These are phyloP conservation scores for Octonoba sinensis DNA, from an alignment of 2,888 invertebrate species.

Conservation along the genomic window DNA sequence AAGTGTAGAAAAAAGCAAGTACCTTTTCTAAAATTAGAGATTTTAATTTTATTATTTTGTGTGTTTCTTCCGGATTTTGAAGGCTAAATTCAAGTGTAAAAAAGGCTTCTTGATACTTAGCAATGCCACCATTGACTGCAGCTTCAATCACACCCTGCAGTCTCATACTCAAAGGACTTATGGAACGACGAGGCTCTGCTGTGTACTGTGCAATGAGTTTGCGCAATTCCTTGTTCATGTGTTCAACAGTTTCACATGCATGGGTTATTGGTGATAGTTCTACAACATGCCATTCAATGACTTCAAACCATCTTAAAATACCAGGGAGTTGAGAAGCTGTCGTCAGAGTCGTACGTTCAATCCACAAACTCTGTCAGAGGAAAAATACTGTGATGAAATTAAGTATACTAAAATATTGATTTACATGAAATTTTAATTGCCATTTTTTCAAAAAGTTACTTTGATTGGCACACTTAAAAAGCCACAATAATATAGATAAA, in stretches of 20 bases:
- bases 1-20: slow-evolving; percentile 11
- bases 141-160: slow-evolving; percentile 94
- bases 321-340: slow-evolving; percentile 89
- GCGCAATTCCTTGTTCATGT: slow-evolving; percentile 87
- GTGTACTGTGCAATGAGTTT: slow-evolving; percentile 85
- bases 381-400: slow-evolving; percentile 7
- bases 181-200: slow-evolving; percentile 82
- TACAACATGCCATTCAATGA: slow-evolving; percentile 80
- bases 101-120: slow-evolving; percentile 96
- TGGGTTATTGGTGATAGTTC: slow-evolving; percentile 87
- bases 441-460: background rate
- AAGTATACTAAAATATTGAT: background rate
- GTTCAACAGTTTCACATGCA: slow-evolving; percentile 94
- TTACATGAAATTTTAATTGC: too few species aligned
- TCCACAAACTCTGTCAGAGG: slow-evolving; percentile 84
- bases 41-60: slow-evolving; percentile 77
- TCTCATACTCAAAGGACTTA: slow-evolving; percentile 93
- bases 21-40: slow-evolving; percentile 81
- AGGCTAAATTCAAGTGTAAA: slow-evolving; percentile 82
- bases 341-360: slow-evolving; percentile 88
- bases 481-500: too few species aligned
- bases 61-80: slow-evolving; percentile 69
- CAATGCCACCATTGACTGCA: slow-evolving; percentile 94
- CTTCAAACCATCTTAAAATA: slow-evolving; percentile 94
- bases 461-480: background rate